phyloP scores from a whole-genome alignment of 2,113 vertebrate species.

The Sander lucioperca region DNA sequence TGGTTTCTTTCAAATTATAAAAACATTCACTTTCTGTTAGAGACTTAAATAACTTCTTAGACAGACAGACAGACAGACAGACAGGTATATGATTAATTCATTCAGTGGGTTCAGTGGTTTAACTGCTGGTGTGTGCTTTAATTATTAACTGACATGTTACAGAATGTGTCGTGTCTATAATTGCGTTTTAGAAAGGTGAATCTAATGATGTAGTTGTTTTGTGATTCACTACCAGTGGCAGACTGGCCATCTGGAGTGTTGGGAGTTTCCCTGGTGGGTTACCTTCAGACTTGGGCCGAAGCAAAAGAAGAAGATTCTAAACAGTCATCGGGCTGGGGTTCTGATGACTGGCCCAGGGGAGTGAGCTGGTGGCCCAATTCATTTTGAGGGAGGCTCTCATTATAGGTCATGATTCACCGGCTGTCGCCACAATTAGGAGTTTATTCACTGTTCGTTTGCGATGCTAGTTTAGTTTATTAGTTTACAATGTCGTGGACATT shows the following conservation, averaged over 20 bases:
- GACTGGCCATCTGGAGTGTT: slow-evolving; percentile 48
- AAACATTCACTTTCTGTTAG: neutral
- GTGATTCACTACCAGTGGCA: slow-evolving; percentile 40
- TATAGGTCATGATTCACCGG: slow-evolving; percentile 2
- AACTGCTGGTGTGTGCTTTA: slow-evolving; percentile 4
- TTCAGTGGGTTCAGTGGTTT: neutral
- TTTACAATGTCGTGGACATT: too few relatives aligned
- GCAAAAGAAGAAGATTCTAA: neutral
- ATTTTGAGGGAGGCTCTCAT: neutral
- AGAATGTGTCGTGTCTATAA: neutral
- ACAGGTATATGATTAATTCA: neutral
- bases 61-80: neutral
- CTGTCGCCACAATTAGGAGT: neutral
- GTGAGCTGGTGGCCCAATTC: neutral
- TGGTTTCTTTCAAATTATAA: neutral
- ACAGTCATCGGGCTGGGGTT: neutral
- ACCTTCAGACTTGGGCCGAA: neutral
- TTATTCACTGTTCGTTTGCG: neutral
- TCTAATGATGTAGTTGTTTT: slow-evolving; percentile 11
- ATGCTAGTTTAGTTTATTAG: too few relatives aligned
- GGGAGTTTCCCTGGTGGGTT: neutral
- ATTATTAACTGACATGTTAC: neutral
- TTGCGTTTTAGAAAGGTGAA: slow-evolving; percentile 10
- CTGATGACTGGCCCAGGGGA: neutral
- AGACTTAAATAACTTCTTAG: neutral